Base-by-base conservation (phyloP, 2,888 invertebrate genomes). In the Seira sanloemensis region DNA sequence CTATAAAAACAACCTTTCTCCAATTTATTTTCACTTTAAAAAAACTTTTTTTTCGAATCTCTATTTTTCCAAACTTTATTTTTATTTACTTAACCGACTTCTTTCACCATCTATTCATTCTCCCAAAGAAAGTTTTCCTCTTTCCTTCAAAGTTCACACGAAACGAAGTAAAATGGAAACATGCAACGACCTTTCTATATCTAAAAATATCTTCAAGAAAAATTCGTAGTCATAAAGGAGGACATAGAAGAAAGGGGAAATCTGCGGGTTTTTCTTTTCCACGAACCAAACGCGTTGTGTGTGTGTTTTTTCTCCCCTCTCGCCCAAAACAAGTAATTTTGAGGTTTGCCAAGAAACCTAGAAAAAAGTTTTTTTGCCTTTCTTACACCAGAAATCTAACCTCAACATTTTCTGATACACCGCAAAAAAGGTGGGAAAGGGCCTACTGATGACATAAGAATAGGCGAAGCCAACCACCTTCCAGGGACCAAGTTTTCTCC, bases 41-140 rank as follows among this genome's bases (percentile, higher is more conserved):
- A 37, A 37, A 37, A 37, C 37, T 37, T 37, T 37, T 37, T 37
- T 12, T 12, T 12, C 12, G 12, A 37, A 37, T 37, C 37, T 12
- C 12, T 37, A 4, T 37, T 37, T 71, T 66, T 69, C 58, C 26
- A 25, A 27, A 26, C 69, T 71, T 27, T 26, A 24, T n/a, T 73
- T 81, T 81, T 81, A 81, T 81, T 81, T 81, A 75, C 69, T 58
- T 81, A 75, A 24, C 80, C 80, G 80, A 81, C 74, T 81, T 81
- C 12, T 78, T 72, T 62, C 65, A 26, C 58, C 62, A 18, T 21
- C 46, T 75, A 50, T 80, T 81, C 67, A 54, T 81, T 73, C 73
- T 66, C 54, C 26, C n/a, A n/a, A n/a, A n/a, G 67, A 9, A 68
- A 77, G 67, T 67, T 77, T 77, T 77, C 54, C 58, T 77, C 4